A percentile compares a stretch with the other conserved stretches of the same genome.
These are phyloP conservation scores for Neolamprologus fasciatus DNA, from an alignment of 2,113 vertebrate genomes.

Conservation along the genomic window DNA sequence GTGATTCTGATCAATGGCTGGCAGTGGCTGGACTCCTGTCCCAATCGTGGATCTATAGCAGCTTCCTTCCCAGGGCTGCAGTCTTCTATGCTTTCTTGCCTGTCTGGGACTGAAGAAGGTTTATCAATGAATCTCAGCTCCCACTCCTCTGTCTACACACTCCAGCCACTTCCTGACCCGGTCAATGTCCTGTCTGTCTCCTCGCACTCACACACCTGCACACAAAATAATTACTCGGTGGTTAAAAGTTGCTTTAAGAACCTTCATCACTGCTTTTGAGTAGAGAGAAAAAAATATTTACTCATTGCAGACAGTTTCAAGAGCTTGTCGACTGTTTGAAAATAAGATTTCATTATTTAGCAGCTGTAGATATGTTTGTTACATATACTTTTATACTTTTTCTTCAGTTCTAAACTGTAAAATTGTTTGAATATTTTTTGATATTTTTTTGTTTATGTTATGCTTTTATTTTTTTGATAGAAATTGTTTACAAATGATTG, in stretches of 20 bases:
- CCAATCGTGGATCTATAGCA: constrained; percentile 50
- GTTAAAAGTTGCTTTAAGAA: not conserved
- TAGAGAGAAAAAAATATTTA: not conserved
- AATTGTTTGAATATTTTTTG: not conserved
- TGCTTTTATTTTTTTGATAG: not conserved
- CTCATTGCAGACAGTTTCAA: not conserved
- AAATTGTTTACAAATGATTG: not conserved
- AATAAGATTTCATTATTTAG: not conserved
- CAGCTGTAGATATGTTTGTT: not conserved
- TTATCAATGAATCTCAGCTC: constrained; percentile 45
- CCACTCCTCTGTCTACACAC: constrained; percentile 29
- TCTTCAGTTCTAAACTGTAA: not conserved
- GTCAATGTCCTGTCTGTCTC: constrained; percentile 64
- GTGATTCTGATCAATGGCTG: constrained; percentile 63
- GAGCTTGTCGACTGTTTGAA: not conserved
- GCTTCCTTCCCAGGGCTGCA: constrained; percentile 20
- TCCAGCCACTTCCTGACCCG: constrained; percentile 51
- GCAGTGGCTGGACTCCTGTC: constrained; percentile 58
- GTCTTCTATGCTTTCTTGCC: constrained; percentile 31
- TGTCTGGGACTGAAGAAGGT: constrained; percentile 20
- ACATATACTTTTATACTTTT: not conserved
- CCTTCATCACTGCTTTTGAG: not conserved
- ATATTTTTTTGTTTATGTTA: not conserved
- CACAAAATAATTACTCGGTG: not conserved
- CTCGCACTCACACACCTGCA: not conserved